These are phyloP conservation scores for Poeciliopsis prolifica DNA, from an alignment of 2,113 vertebrate genomes.

Conservation along the genomic window DNA sequence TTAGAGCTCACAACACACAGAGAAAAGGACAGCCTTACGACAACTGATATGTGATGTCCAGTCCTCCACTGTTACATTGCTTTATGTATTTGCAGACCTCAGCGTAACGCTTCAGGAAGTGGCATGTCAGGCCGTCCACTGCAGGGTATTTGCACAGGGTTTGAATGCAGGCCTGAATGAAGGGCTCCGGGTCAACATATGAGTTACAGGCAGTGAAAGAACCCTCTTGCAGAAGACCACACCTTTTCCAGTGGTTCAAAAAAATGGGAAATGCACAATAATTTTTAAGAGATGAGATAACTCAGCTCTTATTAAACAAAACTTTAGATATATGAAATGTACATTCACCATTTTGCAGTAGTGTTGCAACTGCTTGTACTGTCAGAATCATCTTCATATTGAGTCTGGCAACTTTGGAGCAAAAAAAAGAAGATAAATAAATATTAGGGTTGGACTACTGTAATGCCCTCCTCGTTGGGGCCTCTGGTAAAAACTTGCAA, in stretches of 20 bases:
- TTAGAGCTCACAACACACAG: neutral
- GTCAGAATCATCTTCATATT: slow-evolving; percentile 19
- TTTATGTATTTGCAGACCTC: slow-evolving; percentile 5
- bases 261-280: too few relatives aligned
- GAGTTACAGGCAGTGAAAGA: slow-evolving; percentile 43
- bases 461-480: too few relatives aligned
- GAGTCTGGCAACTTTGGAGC: slow-evolving; percentile 31
- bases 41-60: slow-evolving; percentile 11
- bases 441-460: too few relatives aligned
- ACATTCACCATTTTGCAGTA: slow-evolving; percentile 30
- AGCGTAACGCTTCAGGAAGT: neutral
- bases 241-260: slow-evolving; percentile 29
- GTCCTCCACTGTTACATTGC: neutral
- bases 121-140: slow-evolving; percentile 27
- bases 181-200: slow-evolving; percentile 33
- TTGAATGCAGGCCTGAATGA: slow-evolving; percentile 28
- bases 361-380: slow-evolving; percentile 23
- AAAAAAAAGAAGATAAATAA: neutral
- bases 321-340: neutral
- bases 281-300: too few relatives aligned
- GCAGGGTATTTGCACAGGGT: slow-evolving; percentile 40
- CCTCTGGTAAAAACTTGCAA: too few relatives aligned
- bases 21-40: slow-evolving; percentile 1
- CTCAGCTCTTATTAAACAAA: too few relatives aligned
- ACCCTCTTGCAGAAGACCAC: slow-evolving; percentile 21